These are phyloP conservation scores for Python bivittatus DNA, from an alignment of 2,113 vertebrate species.

Conservation along the genomic window DNA sequence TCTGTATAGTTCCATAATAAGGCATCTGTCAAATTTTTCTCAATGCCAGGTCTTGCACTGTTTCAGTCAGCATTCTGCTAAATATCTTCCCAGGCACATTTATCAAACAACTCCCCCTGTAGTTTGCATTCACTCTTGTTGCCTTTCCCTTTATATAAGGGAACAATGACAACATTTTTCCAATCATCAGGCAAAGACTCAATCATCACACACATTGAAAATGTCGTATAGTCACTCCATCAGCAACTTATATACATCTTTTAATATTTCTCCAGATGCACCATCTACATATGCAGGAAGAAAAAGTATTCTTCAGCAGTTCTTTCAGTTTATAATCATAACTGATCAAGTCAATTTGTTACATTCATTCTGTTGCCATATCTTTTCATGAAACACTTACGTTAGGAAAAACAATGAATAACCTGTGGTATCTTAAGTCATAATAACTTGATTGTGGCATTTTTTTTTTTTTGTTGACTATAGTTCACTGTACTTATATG, in stretches of 20 bases:
- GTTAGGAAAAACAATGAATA: neutral
- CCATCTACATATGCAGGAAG: neutral
- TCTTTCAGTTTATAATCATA: neutral
- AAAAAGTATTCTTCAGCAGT: neutral
- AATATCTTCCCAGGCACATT: neutral
- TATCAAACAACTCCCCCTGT: neutral
- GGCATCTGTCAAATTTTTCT: neutral
- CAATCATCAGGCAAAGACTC: neutral
- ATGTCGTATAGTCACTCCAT: neutral
- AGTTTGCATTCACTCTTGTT: neutral
- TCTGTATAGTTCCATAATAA: neutral
- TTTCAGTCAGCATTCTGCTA: neutral
- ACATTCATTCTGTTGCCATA: neutral
- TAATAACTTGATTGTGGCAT: neutral
- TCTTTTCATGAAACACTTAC: neutral
- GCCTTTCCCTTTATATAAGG: neutral
- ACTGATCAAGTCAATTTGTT: neutral
- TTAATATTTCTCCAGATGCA: neutral
- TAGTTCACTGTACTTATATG: neutral
- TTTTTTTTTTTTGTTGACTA: neutral
- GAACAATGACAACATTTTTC: neutral
- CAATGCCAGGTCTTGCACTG: neutral
- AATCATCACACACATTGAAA: neutral
- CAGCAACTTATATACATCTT: neutral
- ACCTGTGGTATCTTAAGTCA: neutral